Percentiles rank a stretch among this genome's conserved stretches.
Conservation (phyloP, 92 coral and sea anemone species). For the Actinernus sp. region DNA sequence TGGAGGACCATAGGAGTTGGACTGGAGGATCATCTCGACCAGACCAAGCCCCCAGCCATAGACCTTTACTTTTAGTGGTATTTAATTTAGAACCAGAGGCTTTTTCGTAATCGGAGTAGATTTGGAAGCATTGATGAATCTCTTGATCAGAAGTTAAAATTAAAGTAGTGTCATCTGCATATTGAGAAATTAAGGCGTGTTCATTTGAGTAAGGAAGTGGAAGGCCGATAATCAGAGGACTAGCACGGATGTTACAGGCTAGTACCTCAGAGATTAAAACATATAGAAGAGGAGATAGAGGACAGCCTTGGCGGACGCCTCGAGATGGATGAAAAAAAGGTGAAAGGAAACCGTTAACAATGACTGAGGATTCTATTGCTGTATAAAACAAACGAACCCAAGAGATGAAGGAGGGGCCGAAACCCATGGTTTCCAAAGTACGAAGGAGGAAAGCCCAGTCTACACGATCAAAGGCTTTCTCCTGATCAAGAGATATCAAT, state of each 20-base stretch:
- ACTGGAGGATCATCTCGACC: slow-evolving; percentile 21
- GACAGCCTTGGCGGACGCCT: slow-evolving; percentile 76
- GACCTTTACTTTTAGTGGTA: slow-evolving; percentile 33
- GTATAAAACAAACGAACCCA: slow-evolving; percentile 53
- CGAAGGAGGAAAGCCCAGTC: slow-evolving; percentile 54
- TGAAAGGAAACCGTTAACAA: slow-evolving; percentile 42
- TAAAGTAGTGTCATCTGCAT: slow-evolving; percentile 62
- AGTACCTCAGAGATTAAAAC: slow-evolving; percentile 31
- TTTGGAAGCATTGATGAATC: slow-evolving; percentile 11
- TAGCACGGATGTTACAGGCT: slow-evolving; percentile 33
- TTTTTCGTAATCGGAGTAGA: slow-evolving; percentile 29
- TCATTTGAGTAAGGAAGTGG: slow-evolving; percentile 2
- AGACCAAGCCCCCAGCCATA: slow-evolving; percentile 52
- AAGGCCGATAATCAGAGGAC: slow-evolving; percentile 23
- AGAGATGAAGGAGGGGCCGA: slow-evolving; percentile 34
- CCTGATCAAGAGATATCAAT: slow-evolving; percentile 50
- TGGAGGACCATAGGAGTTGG: slow-evolving; percentile 27
- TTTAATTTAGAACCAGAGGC: slow-evolving; percentile 61
- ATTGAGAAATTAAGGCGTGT: slow-evolving; percentile 11
- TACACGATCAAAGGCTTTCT: slow-evolving; percentile 55
- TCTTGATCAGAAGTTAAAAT: slow-evolving; percentile 28
- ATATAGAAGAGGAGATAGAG: slow-evolving; percentile 44
- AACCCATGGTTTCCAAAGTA: slow-evolving; percentile 28
- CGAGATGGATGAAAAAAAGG: slow-evolving; percentile 26
- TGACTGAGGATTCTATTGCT: slow-evolving; percentile 26